These are phyloP conservation scores for Ramphastos sulfuratus DNA, from an alignment of 2,113 vertebrate genomes.

Conservation along the genomic window DNA sequence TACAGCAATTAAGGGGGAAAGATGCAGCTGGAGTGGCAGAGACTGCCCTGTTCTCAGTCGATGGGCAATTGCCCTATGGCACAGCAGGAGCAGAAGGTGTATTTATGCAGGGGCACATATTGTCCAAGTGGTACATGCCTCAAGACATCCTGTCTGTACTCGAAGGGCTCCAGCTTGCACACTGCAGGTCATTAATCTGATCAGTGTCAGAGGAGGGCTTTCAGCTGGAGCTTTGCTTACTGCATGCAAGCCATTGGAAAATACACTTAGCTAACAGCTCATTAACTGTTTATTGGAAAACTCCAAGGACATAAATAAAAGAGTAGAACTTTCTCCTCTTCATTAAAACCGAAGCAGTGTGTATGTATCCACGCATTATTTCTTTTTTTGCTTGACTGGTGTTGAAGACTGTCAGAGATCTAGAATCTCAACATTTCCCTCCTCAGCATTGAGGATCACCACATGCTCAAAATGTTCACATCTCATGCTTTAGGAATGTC, in stretches of 20 bases:
- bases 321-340: background rate
- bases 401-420: background rate
- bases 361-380: rapidly evolving
- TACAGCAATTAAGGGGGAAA: background rate
- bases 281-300: background rate
- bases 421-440: background rate
- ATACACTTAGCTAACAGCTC: background rate
- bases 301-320: background rate
- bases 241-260: background rate
- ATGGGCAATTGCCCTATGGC: slow-evolving; percentile 11
- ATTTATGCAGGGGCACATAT: slow-evolving; percentile 51
- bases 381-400: background rate
- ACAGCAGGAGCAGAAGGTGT: background rate
- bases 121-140: background rate
- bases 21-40: slow-evolving; percentile 11
- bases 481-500: background rate
- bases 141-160: background rate
- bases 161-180: slow-evolving; percentile 26
- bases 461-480: background rate
- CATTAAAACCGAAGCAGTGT: background rate
- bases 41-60: background rate
- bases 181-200: slow-evolving; percentile 29
- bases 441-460: background rate
- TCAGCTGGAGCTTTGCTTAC: background rate
- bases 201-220: background rate